Evolutionary conservation across 2,888 invertebrate genomes (phyloP), one percentile per base, ranked within the genome.

Genomic region (Acanthosoma haemorrhoidale): DNA sequence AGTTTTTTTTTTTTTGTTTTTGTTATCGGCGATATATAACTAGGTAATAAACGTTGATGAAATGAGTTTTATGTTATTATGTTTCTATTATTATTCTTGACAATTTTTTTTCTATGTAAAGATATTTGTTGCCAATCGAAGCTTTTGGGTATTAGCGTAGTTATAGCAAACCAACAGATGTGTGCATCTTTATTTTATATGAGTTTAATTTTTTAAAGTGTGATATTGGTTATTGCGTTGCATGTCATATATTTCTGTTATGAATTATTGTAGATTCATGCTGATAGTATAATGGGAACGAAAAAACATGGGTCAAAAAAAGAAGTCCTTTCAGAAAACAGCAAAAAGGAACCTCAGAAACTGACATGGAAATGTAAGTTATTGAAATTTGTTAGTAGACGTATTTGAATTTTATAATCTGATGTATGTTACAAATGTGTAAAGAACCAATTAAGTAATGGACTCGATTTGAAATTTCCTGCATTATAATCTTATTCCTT

Each of bases 301-400:
- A 70, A 70, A 64, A 70, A 64, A 39, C 64, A 63, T 69, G 60
- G 69, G n/a, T 69, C 69, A 25, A 43, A 41, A 38, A 69, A 60
- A 60, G 57, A 69, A 41, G 60, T 34, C 32, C 41, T 63, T 51
- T 32, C 59, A 4, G 41, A 68, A 16, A 61, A 70, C 38, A 36
- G 38, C 36, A 68, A 59, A 61, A 58, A 41, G 36, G 59, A 70
- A n/a, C 61, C 41, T 8, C 68, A 70, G 57, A 71, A 71, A 43
- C 41, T 69, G 36, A 70, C 71, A 9, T 73, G 73, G 73, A 73
- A 73, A 70, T 73, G 73, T 73, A 67, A 73, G 71, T 68, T 6
- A n/a, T 3, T 43, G 25, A 13, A 51, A 51, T 25, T n/a, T 51
- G n/a, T n/a, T n/a, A n/a, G n/a, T n/a, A n/a, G n/a, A n/a, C n/a